Evolutionary conservation across 2,113 vertebrate species (phyloP), one percentile per base, ranked within the genome.

Genomic region (Halcyon senegalensis): DNA sequence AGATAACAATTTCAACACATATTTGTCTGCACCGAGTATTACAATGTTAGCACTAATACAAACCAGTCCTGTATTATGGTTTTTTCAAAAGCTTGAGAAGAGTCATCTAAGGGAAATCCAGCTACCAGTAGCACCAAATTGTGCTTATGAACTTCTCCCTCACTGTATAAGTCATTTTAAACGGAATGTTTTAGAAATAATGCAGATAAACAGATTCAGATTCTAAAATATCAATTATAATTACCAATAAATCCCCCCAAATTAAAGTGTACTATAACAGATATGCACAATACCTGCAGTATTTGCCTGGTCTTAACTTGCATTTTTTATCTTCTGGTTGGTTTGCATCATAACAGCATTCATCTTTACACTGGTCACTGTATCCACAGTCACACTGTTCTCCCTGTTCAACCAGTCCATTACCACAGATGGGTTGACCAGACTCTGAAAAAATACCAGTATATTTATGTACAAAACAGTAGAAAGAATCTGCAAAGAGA

Each of bases 301-400:
- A 24, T 96, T 98, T 98, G 5, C 90, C 97, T 24, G 98, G 98
- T 91, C 46, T 98, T 66, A 99, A 98, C 93, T 98, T 99, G 98
- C 99, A 99, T 88, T 98, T 99, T 84, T 93, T 98, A 55, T 98
- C 98, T 59, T 98, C 99, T 3, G 91, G 73, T 90, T 99, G 98
- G 93, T 99, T 99, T 67, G 99, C 99, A 41, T 98, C 97, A 1
- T 97, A 98, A 96, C 99, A 99, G 96, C 99, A 99, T 1, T 93
- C 31, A 53, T 99, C 99, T 89, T 98, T 99, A 96, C 99, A 99
- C 89, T 99, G 99, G 94, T 99, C 99, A 41, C 97, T 99, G 95
- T 99, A 99, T 62, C 99, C 99, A 73, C 99, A 99, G 79, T 99
- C 99, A 94, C 99, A 99, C 78, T 99, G 43, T 64, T 99, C 99